phyloP scores from a whole-genome alignment of 1,140 invertebrate species.

The Macrosteles quadrilineatus region DNA sequence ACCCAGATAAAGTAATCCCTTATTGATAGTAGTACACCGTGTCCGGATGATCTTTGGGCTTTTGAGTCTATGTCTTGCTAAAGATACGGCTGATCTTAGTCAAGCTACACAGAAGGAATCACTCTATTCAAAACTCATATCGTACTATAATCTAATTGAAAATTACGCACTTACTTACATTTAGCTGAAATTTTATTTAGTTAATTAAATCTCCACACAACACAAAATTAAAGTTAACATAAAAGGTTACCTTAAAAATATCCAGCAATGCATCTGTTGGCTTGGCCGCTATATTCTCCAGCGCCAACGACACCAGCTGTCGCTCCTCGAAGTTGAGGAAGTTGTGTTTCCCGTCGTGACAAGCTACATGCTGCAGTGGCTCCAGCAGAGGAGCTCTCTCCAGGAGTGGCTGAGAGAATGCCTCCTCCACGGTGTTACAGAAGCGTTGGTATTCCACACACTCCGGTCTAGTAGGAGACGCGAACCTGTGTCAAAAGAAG shows the following conservation, averaged over 20 bases:
- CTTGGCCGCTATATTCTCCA: conserved; percentile 62
- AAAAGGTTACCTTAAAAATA: conserved; percentile 55
- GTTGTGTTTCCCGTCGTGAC: conserved; percentile 51
- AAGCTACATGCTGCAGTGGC: conserved; percentile 60
- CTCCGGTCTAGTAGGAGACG: conserved; percentile 53
- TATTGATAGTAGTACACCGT: no score
- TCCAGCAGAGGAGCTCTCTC: conserved; percentile 64
- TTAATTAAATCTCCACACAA: no score
- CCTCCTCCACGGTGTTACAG: conserved; percentile 62
- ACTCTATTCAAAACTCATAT: no score
- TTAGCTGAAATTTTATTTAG: no score
- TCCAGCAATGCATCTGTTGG: conserved; percentile 62
- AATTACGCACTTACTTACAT: no score
- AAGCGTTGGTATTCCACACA: conserved; percentile 66
- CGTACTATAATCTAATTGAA: no score
- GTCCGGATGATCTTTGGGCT: no score
- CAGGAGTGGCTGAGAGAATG: conserved; percentile 60
- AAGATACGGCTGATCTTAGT: no score
- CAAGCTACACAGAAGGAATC: no score
- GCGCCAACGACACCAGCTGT: conserved; percentile 55
- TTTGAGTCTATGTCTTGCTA: no score
- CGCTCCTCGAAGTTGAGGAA: conserved; percentile 72
- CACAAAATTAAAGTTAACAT: no score
- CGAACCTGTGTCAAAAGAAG: conserved; percentile 54
- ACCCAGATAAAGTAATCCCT: no score